A percentile compares a stretch with the other conserved stretches of the same genome.
These are phyloP conservation scores for Brachionus plicatilis DNA, from an alignment of 1,140 invertebrate species.

Conservation along the genomic window DNA sequence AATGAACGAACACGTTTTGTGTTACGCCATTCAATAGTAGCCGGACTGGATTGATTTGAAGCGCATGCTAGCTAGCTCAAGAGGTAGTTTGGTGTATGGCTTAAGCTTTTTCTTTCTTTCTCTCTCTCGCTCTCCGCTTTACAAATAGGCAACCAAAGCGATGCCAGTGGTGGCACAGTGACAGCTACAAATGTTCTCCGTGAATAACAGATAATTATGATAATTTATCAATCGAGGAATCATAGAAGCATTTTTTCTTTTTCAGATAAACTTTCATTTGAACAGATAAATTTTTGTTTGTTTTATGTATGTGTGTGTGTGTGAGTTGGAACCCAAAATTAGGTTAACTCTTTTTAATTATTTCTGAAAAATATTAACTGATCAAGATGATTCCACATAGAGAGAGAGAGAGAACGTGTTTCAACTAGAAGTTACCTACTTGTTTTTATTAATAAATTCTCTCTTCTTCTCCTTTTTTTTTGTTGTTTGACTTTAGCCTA, in stretches of 20 bases:
- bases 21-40: background rate
- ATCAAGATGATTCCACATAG: background rate
- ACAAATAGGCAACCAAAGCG: no score
- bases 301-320: background rate
- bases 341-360: slow-evolving; percentile 13
- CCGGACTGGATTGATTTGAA: background rate
- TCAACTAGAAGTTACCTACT: slow-evolving; percentile 23
- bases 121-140: no score
- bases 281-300: background rate
- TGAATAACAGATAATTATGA: background rate
- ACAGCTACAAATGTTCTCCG: no score
- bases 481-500: background rate
- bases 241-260: background rate
- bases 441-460: slow-evolving; percentile 20
- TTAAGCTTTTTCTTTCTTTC: background rate
- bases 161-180: no score
- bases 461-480: background rate
- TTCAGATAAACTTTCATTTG: background rate
- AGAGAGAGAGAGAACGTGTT: background rate
- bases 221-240: background rate
- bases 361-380: slow-evolving; percentile 30
- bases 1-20: background rate
- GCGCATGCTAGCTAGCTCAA: background rate
- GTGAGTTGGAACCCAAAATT: background rate
- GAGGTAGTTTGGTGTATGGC: background rate